phyloP scores from a whole-genome alignment of 2,797 vertebrate species.

The Enteromius viviparus region DNA sequence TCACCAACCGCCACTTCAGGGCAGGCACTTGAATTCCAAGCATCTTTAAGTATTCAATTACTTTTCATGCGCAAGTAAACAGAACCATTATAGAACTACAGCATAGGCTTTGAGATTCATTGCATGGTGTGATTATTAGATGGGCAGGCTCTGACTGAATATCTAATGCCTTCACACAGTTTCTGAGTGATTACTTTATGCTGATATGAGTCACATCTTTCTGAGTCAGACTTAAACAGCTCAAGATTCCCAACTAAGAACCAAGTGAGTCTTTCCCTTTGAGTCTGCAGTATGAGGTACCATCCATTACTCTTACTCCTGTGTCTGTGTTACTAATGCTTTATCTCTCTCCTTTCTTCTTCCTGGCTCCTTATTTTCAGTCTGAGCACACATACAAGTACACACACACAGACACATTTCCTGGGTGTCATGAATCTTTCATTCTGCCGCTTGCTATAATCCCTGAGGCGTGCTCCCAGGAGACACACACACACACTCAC shows the following conservation, averaged over 20 bases:
- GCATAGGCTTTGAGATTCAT: slow-evolving; percentile 50
- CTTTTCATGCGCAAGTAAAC: slow-evolving; percentile 28
- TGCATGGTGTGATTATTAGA: slow-evolving; percentile 18
- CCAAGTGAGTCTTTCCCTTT: slow-evolving; percentile 2
- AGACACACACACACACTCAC: slow-evolving; percentile 59
- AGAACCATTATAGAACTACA: slow-evolving; percentile 49
- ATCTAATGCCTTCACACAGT: slow-evolving; percentile 8
- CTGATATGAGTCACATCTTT: slow-evolving; percentile 22
- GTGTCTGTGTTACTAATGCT: slow-evolving; percentile 24
- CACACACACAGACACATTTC: slow-evolving; percentile 57
- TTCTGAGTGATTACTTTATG: slow-evolving; percentile 13
- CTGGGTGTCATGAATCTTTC: slow-evolving; percentile 83
- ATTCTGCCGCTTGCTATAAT: slow-evolving; percentile 80
- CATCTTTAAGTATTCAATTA: slow-evolving; percentile 30
- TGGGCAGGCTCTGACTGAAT: slow-evolving; percentile 11
- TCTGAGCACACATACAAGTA: slow-evolving; percentile 41
- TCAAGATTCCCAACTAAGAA: slow-evolving; percentile 14
- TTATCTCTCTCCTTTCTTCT: neutral
- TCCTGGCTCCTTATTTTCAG: slow-evolving; percentile 18
- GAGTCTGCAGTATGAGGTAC: slow-evolving; percentile 21
- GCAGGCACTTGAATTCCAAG: slow-evolving; percentile 20
- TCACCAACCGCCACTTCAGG: neutral
- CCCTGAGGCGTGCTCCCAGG: slow-evolving; percentile 80
- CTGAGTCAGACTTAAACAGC: slow-evolving; percentile 21
- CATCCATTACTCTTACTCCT: slow-evolving; percentile 4